Base-by-base conservation (phyloP, 2,888 invertebrate genomes). In the Rhagium mordax region DNA sequence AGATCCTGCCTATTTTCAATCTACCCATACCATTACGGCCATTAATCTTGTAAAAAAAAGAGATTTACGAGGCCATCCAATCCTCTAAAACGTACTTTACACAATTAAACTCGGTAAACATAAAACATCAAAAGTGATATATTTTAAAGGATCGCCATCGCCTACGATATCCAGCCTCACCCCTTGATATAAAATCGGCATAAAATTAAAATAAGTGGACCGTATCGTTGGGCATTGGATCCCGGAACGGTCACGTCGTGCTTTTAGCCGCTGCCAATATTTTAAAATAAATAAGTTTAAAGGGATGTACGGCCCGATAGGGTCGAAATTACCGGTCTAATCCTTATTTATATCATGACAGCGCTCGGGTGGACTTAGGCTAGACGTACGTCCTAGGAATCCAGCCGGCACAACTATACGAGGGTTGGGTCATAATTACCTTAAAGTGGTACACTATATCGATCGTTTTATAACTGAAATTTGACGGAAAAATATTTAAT, bases 211-310 rank as follows among this genome's bases (percentile, higher is more conserved):
- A 87, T 88, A 87, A 88, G 88, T 88, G 88, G 86, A 88, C 87
- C 88, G 86, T 87, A 85, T 86, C 86, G 83, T 79, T 81, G 84
- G 79, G 77, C 82, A 78, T 81, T 73, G 65, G 76, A 73, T 77
- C 78, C 77, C 81, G 74, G 75, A 77, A 80, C 79, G 78, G 80
- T 82, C 78, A 77, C 82, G 80, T 70, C 72, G 66, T 60, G 85
- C 84, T 84, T 85, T 84, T 81, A 84, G 84, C 80, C 84, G 81
- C 82, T 84, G 85, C 84, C 88, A 85, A 88, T 88, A 88, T 88
- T 88, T 88, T 88, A 88, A 88, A 88, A 88, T 88, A 88, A 88
- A 88, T 88, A 88, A 87, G 85, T 87, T 87, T 87, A 87, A 87
- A 86, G 87, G 87, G 87, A 87, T 86, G 86, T 85, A 87, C 85